Base-by-base conservation (phyloP, 2,797 vertebrate genomes). In the Acipenser ruthenus region DNA sequence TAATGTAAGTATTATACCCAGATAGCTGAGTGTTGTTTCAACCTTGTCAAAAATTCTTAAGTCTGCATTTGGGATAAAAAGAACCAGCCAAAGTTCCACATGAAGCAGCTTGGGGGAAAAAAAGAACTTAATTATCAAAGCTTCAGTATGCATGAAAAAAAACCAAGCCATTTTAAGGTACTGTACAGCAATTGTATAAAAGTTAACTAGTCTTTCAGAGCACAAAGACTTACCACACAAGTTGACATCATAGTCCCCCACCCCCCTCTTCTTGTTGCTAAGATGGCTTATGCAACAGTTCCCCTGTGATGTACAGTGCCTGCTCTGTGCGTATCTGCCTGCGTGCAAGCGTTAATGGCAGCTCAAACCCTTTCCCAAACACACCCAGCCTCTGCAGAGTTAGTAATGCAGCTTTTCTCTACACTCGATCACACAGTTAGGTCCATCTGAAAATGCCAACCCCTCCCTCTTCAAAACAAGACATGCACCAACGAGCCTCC, bases 191-290 rank as follows among this genome's bases (percentile, higher is more conserved):
- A 23, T 3, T 23, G 23, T 23, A 23, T 23, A 23, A 37, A 37
- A 37, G 23, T 37, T 37, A 37, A 37, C 23, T 37, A 37, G 23
- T 37, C 4, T 37, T 37, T 37, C 23, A 58, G 10, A 58, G 6
- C 12, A 58, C 55, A 58, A 58, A 58, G 55, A 58, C 55, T 58
- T n/a, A 58, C 55, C 55, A 10, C 55, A 58, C 6, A 58, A n/a
- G 55, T 10, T 58, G 55, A 58, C 55, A 58, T 58, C 11, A 6
- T 58, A 58, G 55, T 58, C 13, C 13, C 13, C 13, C 6, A 3
- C 23, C 23, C 23, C 3, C 55, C 12, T n/a, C 12, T 58, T 13
- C 1, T 58, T 58, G 12, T 58, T 58, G 9, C 11, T 12, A 58
- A n/a, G 55, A n/a, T n/a, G 55, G 9, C 2, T 58, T 58, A 58